A percentile compares a stretch with the other conserved stretches of the same genome.
These are phyloP conservation scores for Hylomyscus alleni DNA, from an alignment of 2,797 vertebrate genomes.

Conservation along the genomic window DNA sequence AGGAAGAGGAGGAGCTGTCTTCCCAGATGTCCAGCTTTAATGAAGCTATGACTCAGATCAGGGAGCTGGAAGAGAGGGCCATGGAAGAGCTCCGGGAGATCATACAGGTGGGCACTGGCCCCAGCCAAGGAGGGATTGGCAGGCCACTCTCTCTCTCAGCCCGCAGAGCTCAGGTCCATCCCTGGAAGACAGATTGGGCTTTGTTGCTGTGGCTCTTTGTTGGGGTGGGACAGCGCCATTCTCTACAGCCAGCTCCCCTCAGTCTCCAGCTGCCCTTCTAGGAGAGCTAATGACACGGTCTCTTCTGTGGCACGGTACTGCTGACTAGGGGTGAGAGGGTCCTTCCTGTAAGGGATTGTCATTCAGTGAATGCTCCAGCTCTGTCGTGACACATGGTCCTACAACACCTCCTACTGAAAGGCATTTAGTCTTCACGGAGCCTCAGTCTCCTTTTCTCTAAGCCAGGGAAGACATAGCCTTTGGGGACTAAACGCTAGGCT, in stretches of 20 bases:
- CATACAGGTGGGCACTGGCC: conserved; percentile 86
- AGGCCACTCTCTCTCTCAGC: no score
- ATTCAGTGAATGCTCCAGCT: neutral
- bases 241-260: neutral
- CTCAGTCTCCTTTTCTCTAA: neutral
- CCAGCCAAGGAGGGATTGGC: neutral
- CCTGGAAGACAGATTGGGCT: neutral
- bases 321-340: neutral
- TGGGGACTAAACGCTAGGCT: neutral
- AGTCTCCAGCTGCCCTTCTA: neutral
- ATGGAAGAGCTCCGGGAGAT: conserved; percentile 92
- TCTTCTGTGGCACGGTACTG: neutral
- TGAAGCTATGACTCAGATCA: conserved; percentile 92
- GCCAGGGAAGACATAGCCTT: neutral
- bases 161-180: neutral
- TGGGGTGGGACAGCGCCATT: neutral
- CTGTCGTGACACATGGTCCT: neutral
- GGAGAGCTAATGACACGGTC: neutral
- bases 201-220: neutral
- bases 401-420: neutral
- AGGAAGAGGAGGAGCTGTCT: conserved; percentile 88
- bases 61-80: conserved; percentile 92
- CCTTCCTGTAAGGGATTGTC: neutral
- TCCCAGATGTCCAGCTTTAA: conserved; percentile 89
- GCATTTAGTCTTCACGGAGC: neutral